Conservation (phyloP, 2,888 invertebrate species). For the Hymenopus coronatus region DNA sequence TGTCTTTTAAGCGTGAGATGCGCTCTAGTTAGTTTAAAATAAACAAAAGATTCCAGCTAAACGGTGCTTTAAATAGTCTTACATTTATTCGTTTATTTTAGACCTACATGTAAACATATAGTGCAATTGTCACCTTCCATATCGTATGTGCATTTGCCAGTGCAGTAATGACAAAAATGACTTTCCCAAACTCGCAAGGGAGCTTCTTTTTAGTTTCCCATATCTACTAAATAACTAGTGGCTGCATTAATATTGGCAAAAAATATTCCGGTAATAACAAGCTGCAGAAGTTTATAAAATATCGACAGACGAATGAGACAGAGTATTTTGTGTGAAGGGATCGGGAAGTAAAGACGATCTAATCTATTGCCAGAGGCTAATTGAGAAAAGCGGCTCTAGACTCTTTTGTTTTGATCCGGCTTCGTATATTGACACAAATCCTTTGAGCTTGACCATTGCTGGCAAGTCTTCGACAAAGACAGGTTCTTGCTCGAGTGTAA, state of each 20-base stretch:
- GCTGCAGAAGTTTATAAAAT: neutral
- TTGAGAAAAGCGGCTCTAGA: conserved; percentile 2
- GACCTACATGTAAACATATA: no score
- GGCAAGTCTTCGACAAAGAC: neutral
- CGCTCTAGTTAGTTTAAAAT: no score
- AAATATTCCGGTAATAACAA: neutral
- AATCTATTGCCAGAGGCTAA: neutral
- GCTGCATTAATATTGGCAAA: neutral
- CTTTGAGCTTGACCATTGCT: neutral
- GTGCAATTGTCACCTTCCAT: no score
- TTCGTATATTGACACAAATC: conserved; percentile 7
- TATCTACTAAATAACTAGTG: neutral
- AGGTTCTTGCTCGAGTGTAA: neutral
- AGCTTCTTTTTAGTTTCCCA: neutral
- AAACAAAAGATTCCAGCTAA: no score
- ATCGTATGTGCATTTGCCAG: no score
- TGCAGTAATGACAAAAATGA: no score
- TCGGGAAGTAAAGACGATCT: neutral
- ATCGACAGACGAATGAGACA: neutral
- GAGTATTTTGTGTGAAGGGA: neutral
- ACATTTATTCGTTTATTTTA: no score
- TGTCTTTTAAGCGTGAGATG: no score
- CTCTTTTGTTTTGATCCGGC: neutral
- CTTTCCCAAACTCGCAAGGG: no score
- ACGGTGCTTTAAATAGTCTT: no score